Evolutionary conservation across 2,797 vertebrate species (phyloP), one percentile per base, ranked within the genome.

Genomic region (Kryptopterus vitreolus): DNA sequence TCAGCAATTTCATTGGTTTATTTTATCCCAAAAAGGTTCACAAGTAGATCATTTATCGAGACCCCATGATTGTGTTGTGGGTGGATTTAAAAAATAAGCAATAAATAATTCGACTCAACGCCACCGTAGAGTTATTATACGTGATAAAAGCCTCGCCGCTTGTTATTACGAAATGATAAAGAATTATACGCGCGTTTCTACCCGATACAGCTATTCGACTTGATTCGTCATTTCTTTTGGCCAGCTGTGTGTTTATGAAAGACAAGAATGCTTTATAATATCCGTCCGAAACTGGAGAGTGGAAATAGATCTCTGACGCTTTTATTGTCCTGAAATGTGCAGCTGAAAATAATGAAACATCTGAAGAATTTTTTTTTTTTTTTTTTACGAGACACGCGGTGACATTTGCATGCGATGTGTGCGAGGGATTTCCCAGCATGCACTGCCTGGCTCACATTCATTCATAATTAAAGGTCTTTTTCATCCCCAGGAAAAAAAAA

Each of bases 361-460:
- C 53, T 70, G 52, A 50, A 35, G 20, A 29, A n/a, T n/a, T n/a
- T n/a, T n/a, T n/a, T n/a, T n/a, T n/a, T n/a, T n/a, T n/a, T n/a
- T n/a, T 81, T 58, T 82, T 85, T 77, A 78, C 50, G 0, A 16
- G 80, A 78, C 62, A 61, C 31, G 33, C 72, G 31, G 52, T 69
- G 75, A 75, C 79, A 79, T 57, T 46, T 82, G 83, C 53, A 79
- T 75, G 82, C 69, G 26, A 66, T 48, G 22, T 4, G 35, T 43
- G 70, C 22, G 58, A 72, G 58, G 66, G 62, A 72, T 62, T 62
- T 82, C 74, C 58, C 75, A 59, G 29, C 57, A 63, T 76, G 63
- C 77, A 75, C 83, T 76, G 43, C 84, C 85, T 85, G 86, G 82
- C 77, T 74, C 2, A 22, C 53, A 68, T 76, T 79, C 72, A 77